Conservation (phyloP, 2,797 vertebrate species). For the Zonotrichia albicollis region DNA sequence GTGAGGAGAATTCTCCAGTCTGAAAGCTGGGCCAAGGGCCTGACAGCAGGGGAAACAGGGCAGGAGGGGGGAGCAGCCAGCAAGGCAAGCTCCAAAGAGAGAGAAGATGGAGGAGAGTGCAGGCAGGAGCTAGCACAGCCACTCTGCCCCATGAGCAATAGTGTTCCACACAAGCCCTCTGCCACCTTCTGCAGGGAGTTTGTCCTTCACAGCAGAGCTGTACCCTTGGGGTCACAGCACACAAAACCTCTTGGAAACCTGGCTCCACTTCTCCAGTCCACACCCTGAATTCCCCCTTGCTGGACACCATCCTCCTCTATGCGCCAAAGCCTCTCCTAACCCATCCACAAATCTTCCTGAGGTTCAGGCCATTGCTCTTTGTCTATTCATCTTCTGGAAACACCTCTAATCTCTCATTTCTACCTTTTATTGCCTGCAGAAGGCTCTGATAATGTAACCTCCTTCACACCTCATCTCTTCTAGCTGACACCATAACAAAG, state of each 20-base stretch:
- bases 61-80: not conserved
- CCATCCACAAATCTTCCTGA: not conserved
- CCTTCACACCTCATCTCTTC: constrained; percentile 20
- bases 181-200: not conserved
- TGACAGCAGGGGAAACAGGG: not conserved
- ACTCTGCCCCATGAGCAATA: not conserved
- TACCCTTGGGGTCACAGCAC: not conserved
- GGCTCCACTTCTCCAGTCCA: not conserved
- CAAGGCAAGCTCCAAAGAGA: not conserved
- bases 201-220: not conserved
- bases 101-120: not conserved
- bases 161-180: not conserved
- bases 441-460: not conserved
- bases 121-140: accelerated
- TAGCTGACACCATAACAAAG: not conserved
- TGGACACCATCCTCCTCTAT: not conserved
- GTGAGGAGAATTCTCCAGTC: not conserved
- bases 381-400: not conserved
- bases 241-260: not conserved
- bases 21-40: not conserved
- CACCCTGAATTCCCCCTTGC: not conserved
- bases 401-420: not conserved
- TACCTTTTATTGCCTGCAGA: not conserved
- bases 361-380: not conserved
- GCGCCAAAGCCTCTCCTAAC: not conserved